Evolutionary conservation across 2,797 vertebrate genomes (phyloP).

Genomic region (Cossypha polioptera): DNA sequence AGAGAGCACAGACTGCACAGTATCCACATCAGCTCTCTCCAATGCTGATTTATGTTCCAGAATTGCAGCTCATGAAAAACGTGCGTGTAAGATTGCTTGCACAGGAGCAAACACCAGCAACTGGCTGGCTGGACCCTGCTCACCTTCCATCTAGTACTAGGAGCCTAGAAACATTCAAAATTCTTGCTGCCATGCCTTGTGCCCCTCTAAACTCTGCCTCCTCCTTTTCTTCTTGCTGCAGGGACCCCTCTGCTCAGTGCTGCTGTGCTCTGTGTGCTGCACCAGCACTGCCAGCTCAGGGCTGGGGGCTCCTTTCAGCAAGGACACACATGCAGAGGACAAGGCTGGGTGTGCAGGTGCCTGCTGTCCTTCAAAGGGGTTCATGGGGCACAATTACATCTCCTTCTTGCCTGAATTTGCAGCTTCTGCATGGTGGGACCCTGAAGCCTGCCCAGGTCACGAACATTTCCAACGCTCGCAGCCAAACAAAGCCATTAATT

Average conservation of each 20-base stretch:
- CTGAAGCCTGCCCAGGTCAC: not conserved
- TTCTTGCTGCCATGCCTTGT: fast-evolving
- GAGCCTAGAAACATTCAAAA: not conserved
- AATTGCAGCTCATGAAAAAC: not conserved
- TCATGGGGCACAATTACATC: not conserved
- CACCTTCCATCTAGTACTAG: not conserved
- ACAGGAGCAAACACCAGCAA: not conserved
- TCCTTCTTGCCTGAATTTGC: not conserved
- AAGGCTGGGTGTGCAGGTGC: not conserved
- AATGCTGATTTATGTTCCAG: not conserved
- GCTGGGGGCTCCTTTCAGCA: fast-evolving
- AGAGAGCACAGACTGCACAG: not conserved
- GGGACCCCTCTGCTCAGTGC: fast-evolving
- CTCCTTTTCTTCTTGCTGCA: fast-evolving
- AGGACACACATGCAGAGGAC: not conserved
- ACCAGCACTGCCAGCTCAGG: fast-evolving
- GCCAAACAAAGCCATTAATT: not conserved
- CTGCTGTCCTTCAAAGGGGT: not conserved
- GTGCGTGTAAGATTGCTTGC: not conserved
- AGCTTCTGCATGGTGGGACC: fast-evolving
- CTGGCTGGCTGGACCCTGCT: not conserved
- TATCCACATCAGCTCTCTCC: slow-evolving; percentile 29
- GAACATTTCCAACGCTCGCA: not conserved
- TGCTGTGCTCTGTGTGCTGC: fast-evolving
- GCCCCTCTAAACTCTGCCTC: not conserved